Evolutionary conservation across 1,140 invertebrate species (phyloP), one percentile per base, ranked within the genome.

Genomic region (Drosophila obscura): DNA sequence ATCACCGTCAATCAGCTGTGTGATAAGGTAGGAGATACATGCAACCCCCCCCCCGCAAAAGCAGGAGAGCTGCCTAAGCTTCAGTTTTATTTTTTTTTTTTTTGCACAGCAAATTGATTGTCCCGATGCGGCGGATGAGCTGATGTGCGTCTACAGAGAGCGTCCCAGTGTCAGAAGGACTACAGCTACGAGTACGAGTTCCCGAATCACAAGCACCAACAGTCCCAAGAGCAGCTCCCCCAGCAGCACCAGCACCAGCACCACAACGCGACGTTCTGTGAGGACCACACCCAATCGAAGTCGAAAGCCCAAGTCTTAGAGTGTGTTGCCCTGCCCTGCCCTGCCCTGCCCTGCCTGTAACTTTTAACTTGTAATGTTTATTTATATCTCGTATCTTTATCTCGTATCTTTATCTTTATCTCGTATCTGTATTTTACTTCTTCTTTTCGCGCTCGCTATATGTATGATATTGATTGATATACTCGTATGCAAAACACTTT

Each of bases 1-100:
- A 95, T 95, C 52, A 94, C 93, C 1, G 91, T 94, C 11, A 90
- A 92, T 9, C 94, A 94, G 75, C 92, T 94, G 11, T 95, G 94
- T 62, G 94, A 95, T 78, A 94, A 94, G 89, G 91, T 92, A 51
- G 69, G 76, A 5, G 4, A 8, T 3, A 1, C 5, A 8, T 19
- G 19, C 45, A 8, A n/a, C 2, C 15, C n/a, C 2, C 15, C 9
- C 5, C 2, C 19, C 1, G 2, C 1, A 15, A 19, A 55, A 39
- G n/a, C 5, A 48, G 46, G 4, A 5, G 1, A 26, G 24, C 4
- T 7, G 4, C 19, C 0, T 28, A 22, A 56, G 50, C 7, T 8
- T 45, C 8, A 58, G 0, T 7, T 26, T 15, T 48, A 0, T 7
- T 26, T 15, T 48, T 13, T 7, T 0, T 22, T 7, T 50, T 41